Base-by-base conservation (phyloP, 2,113 vertebrate genomes). In the Istiophorus platypterus region DNA sequence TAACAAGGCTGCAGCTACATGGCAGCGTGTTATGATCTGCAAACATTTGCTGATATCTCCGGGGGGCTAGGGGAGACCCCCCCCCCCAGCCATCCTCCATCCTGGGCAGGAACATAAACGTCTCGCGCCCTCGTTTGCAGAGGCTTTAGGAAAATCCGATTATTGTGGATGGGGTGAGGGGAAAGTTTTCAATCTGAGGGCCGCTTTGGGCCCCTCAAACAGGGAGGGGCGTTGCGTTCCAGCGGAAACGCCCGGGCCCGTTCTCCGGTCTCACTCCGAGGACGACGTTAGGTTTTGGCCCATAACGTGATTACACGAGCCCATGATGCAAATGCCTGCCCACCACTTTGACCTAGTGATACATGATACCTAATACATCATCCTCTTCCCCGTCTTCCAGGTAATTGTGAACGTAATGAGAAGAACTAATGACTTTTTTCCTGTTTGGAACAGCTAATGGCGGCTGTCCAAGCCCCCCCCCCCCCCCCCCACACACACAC, bases 401-500 rank as follows among this genome's bases (percentile, higher is more conserved):
- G 88, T 92, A 88, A 91, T 91, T 91, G 52, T 54, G 59, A 78
- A 82, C 74, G 27, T 93, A 94, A 94, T 94, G 86, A 92, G 87
- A 87, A 82, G 66, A 86, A 88, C 86, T 92, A 92, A 93, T 93
- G 70, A 85, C 85, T 88, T 76, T 86, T 86, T 72, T 79, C 86
- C 82, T 76, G 20, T 75, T 89, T 78, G 77, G 77, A 90, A 84
- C 76, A 77, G 86, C 67, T 82, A 78, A 90, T 76, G 64, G 79
- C 68, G 52, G 41, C 65, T 65, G 70, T 74, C 85, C 59, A 22
- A 90, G 57, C 74, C 79, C 37, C 61, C 69, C 73, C 70, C 66
- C 6, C n/a, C n/a, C n/a, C n/a, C n/a, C n/a, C n/a, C n/a, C n/a
- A n/a, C n/a, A n/a, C n/a, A n/a, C n/a, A n/a, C n/a, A n/a, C n/a